phyloP scores from a whole-genome alignment of 1,140 invertebrate species.

The Metopolophium dirhodum region DNA sequence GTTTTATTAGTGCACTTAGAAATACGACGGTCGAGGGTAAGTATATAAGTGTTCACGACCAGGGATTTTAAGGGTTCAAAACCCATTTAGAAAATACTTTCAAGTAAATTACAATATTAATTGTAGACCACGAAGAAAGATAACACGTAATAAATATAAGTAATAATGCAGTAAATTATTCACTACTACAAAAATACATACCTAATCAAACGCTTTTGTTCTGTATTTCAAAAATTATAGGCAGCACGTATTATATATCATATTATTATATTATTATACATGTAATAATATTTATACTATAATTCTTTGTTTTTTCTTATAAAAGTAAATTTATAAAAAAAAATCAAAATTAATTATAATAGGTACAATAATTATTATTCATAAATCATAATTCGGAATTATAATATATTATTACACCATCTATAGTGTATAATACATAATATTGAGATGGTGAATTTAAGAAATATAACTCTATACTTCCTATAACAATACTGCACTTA shows the following conservation, averaged over 20 bases:
- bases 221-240: not conserved
- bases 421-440: too few species aligned
- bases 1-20: constrained; percentile 2
- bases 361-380: not conserved
- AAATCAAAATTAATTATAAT: not conserved
- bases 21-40: not conserved
- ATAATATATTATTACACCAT: too few species aligned
- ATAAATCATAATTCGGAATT: too few species aligned
- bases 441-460: too few species aligned
- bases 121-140: not conserved
- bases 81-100: not conserved
- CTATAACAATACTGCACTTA: too few species aligned
- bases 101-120: constrained; percentile 24
- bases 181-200: not conserved
- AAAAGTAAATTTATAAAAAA: not conserved
- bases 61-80: constrained; percentile 16
- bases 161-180: not conserved
- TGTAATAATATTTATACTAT: not conserved
- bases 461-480: too few species aligned
- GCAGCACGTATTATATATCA: not conserved
- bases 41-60: not conserved
- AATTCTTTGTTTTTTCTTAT: not conserved
- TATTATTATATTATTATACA: too few species aligned
- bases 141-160: not conserved
- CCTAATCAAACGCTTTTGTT: not conserved